Conservation (phyloP, 2,888 invertebrate species). For the Eristalis tenax region DNA sequence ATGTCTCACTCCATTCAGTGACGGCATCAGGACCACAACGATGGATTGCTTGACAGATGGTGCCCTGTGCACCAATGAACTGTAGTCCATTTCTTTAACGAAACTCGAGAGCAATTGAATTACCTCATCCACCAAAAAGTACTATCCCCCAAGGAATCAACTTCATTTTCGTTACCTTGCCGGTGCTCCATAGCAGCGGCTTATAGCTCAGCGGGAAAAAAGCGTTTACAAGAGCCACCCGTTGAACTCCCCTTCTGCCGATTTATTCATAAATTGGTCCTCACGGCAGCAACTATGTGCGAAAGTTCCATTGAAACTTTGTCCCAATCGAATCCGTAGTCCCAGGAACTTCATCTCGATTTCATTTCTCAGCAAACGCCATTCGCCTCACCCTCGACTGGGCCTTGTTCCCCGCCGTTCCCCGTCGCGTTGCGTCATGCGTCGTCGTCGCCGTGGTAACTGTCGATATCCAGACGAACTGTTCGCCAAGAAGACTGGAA, state of each 20-base stretch:
- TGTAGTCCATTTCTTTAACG: too few species aligned
- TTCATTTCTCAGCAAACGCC: slow-evolving; percentile 5
- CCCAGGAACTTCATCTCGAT: neutral
- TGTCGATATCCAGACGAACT: neutral
- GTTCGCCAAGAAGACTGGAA: slow-evolving; percentile 24
- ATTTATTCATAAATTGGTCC: slow-evolving; percentile 27
- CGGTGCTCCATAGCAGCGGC: too few species aligned
- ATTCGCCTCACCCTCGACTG: neutral
- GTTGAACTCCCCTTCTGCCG: too few species aligned
- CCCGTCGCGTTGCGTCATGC: neutral
- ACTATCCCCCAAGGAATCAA: too few species aligned
- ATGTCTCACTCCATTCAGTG: too few species aligned
- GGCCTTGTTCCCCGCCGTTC: neutral
- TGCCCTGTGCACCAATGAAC: too few species aligned
- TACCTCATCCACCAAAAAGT: too few species aligned
- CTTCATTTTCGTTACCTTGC: too few species aligned
- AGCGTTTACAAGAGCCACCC: neutral
- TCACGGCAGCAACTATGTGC: neutral
- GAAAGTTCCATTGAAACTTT: slow-evolving; percentile 38
- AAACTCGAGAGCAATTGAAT: too few species aligned
- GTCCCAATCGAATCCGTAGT: slow-evolving; percentile 5
- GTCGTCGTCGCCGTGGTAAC: neutral
- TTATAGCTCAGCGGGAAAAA: too few species aligned
- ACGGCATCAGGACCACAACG: too few species aligned
- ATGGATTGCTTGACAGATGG: too few species aligned